Percentiles rank a stretch among this genome's conserved stretches.
These are phyloP conservation scores for Ranitomeya imitator DNA, from an alignment of 2,113 vertebrate species.

Conservation along the genomic window DNA sequence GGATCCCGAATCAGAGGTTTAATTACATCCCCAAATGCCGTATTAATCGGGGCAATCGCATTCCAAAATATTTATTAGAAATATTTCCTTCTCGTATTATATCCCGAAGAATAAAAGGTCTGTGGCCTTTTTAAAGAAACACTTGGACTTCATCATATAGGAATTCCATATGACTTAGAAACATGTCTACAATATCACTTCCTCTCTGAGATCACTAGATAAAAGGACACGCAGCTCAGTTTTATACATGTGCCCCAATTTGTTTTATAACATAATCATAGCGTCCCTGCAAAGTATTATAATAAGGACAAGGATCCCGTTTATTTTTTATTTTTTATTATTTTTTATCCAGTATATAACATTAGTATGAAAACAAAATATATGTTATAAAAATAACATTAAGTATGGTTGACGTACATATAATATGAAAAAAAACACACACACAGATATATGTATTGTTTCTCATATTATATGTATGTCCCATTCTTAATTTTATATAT, in stretches of 20 bases:
- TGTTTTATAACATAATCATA: too few relatives aligned
- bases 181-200: not conserved
- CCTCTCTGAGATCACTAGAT: not conserved
- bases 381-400: too few relatives aligned
- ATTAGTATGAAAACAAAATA: too few relatives aligned
- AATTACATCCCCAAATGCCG: not conserved
- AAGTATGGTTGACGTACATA: too few relatives aligned
- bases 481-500: not conserved
- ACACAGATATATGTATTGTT: too few relatives aligned
- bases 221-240: not conserved
- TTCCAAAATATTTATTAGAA: not conserved
- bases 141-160: not conserved
- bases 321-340: too few relatives aligned
- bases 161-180: not conserved
- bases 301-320: too few relatives aligned
- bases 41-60: not conserved
- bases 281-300: too few relatives aligned
- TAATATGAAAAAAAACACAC: too few relatives aligned
- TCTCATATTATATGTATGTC: too few relatives aligned
- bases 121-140: not conserved
- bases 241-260: not conserved
- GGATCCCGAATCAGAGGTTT: not conserved
- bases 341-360: too few relatives aligned
- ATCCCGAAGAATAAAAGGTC: not conserved
- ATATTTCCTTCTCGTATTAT: not conserved